Conservation (phyloP, 1,140 invertebrate genomes). For the Ptiloglossa arizonensis region DNA sequence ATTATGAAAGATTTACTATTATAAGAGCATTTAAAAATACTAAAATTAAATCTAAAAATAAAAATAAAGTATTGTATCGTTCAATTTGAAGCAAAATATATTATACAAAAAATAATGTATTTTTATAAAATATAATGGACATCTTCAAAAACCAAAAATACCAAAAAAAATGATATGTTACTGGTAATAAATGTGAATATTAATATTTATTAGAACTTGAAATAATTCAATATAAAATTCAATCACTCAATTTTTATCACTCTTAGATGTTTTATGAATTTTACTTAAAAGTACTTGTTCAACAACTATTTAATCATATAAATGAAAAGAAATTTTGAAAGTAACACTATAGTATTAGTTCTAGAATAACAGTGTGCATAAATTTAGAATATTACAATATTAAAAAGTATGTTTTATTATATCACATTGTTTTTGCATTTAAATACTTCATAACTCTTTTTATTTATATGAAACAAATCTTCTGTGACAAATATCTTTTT, state of each 20-base stretch:
- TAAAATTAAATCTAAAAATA: no score
- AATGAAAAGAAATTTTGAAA: slow-evolving; percentile 1
- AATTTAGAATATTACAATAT: slow-evolving; percentile 4
- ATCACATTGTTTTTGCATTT: not conserved
- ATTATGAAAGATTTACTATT: no score
- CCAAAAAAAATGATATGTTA: not conserved
- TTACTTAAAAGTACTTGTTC: not conserved
- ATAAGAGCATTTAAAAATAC: no score
- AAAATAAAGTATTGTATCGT: no score
- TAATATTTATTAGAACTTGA: slow-evolving; percentile 25
- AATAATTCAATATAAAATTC: slow-evolving; percentile 24
- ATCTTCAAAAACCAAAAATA: no score
- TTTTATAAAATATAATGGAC: no score
- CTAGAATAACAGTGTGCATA: slow-evolving; percentile 18
- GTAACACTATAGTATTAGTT: not conserved
- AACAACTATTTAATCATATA: not conserved
- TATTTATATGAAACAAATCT: slow-evolving; percentile 3
- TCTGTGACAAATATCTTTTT: not conserved
- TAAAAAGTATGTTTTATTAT: slow-evolving; percentile 7
- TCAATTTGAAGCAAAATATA: no score
- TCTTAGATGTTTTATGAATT: not conserved
- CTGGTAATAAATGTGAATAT: not conserved
- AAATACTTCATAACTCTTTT: not conserved
- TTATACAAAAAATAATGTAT: no score
- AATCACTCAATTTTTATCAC: not conserved